Evolutionary conservation across 1,140 invertebrate genomes (phyloP).

Genomic region (Macrocentrus cingulum): DNA sequence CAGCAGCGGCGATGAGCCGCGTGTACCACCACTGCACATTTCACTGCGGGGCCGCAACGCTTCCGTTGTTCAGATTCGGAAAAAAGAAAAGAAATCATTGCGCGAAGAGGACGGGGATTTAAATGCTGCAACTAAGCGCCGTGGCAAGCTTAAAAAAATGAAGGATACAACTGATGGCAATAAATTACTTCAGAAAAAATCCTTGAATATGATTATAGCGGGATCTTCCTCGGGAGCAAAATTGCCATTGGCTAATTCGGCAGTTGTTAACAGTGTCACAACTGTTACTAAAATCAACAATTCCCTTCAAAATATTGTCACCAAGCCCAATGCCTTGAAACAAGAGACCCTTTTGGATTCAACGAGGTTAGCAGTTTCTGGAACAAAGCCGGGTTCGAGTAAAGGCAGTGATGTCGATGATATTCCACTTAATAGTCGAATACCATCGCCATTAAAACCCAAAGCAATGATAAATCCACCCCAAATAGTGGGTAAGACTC

Average conservation of each 20-base stretch:
- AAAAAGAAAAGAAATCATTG: conserved; percentile 70
- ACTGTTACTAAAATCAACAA: conserved; percentile 50
- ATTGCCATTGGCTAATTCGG: conserved; percentile 50
- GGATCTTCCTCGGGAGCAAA: conserved; percentile 51
- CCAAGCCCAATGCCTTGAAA: conserved; percentile 56
- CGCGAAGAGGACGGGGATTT: conserved; percentile 54
- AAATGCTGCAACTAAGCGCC: conserved; percentile 44
- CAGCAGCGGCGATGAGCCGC: conserved; percentile 65
- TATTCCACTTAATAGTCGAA: conserved; percentile 55
- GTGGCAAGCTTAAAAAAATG: conserved; percentile 56
- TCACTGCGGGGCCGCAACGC: conserved; percentile 82
- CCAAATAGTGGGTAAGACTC: conserved; percentile 44
- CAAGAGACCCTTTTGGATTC: conserved; percentile 44
- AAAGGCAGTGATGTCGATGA: conserved; percentile 54
- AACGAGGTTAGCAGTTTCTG: conserved; percentile 37
- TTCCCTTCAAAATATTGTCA: conserved; percentile 47
- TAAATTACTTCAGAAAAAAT: conserved; percentile 54
- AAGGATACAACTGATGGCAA: conserved; percentile 53
- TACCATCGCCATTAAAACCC: conserved; percentile 55
- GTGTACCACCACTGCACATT: conserved; percentile 87
- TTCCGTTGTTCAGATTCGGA: conserved; percentile 82
- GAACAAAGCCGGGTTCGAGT: conserved; percentile 44
- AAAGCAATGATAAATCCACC: conserved; percentile 48
- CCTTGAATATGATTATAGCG: conserved; percentile 53
- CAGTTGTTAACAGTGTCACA: conserved; percentile 49